Evolutionary conservation across 2,113 vertebrate species (phyloP).

Genomic region (Paraplagusia blochii): DNA sequence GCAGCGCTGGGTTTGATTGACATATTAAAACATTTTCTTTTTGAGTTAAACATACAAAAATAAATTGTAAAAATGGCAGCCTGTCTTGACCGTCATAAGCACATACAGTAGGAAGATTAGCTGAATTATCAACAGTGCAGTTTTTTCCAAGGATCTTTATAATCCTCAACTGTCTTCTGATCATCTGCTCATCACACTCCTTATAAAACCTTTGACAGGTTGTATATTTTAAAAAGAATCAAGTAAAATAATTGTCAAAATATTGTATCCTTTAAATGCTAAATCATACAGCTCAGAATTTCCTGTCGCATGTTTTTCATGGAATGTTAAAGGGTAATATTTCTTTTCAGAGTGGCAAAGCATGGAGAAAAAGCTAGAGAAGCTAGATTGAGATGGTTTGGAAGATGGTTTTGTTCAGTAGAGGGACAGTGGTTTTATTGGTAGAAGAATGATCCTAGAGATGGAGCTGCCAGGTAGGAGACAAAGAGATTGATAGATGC

Average conservation of each 20-base stretch:
- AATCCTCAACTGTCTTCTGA: slow-evolving; percentile 4
- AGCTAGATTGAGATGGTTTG: too few species aligned
- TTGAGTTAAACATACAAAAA: not conserved
- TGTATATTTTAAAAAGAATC: not conserved
- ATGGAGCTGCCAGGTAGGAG: too few species aligned
- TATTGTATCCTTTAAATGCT: not conserved
- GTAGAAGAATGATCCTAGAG: too few species aligned
- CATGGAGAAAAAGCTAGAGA: too few species aligned
- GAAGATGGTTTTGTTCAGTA: too few species aligned
- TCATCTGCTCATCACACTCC: slow-evolving; percentile 1
- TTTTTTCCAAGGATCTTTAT: slow-evolving; percentile 18
- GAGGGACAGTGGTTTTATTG: too few species aligned
- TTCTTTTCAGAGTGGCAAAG: too few species aligned
- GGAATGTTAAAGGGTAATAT: too few species aligned
- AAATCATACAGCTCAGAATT: not conserved
- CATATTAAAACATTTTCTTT: slow-evolving; percentile 13
- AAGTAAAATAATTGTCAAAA: not conserved
- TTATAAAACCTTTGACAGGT: slow-evolving; percentile 1
- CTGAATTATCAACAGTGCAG: slow-evolving; percentile 10
- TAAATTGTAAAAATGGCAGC: slow-evolving; percentile 1
- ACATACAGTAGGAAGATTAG: slow-evolving; percentile 3
- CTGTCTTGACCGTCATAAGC: too few species aligned
- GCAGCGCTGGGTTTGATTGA: slow-evolving; percentile 46
- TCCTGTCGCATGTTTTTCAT: not conserved
- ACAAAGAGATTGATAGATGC: too few species aligned